phyloP scores from a whole-genome alignment of 2,797 vertebrate species.

The Sebastes hubbsi region DNA sequence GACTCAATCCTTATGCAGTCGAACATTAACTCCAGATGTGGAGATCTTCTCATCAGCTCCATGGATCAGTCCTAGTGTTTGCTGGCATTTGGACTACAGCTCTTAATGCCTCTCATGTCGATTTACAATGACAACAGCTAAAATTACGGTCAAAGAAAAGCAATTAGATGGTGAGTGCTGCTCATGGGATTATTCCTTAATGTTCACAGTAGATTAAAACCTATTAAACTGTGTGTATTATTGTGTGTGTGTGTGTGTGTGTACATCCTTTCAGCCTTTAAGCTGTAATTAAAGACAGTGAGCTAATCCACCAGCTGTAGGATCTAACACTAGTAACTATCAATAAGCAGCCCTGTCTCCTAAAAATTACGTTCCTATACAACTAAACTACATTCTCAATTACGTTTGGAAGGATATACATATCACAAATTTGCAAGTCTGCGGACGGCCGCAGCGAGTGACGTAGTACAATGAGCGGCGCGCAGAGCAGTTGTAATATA shows the following conservation, averaged over 20 bases:
- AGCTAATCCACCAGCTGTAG: slow-evolving; percentile 62
- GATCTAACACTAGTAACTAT: slow-evolving; percentile 51
- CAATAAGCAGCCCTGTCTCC: slow-evolving; percentile 24
- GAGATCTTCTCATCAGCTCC: neutral
- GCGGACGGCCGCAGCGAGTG: too few species aligned
- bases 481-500: too few species aligned
- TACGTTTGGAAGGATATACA: too few species aligned
- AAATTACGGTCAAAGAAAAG: neutral
- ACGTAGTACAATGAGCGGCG: too few species aligned
- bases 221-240: neutral
- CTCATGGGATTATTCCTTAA: slow-evolving; percentile 4
- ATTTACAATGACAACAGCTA: neutral
- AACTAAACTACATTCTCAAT: too few species aligned
- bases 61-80: neutral
- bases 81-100: neutral
- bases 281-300: slow-evolving; percentile 71
- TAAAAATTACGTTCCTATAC: too few species aligned
- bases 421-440: too few species aligned
- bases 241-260: slow-evolving; percentile 11
- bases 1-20: neutral
- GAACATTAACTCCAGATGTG: slow-evolving; percentile 17
- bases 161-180: neutral
- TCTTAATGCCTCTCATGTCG: neutral
- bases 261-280: slow-evolving; percentile 19
- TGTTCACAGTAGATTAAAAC: slow-evolving; percentile 18